Base-by-base conservation (phyloP, 1,140 invertebrate genomes). In the Penaeus japonicus region DNA sequence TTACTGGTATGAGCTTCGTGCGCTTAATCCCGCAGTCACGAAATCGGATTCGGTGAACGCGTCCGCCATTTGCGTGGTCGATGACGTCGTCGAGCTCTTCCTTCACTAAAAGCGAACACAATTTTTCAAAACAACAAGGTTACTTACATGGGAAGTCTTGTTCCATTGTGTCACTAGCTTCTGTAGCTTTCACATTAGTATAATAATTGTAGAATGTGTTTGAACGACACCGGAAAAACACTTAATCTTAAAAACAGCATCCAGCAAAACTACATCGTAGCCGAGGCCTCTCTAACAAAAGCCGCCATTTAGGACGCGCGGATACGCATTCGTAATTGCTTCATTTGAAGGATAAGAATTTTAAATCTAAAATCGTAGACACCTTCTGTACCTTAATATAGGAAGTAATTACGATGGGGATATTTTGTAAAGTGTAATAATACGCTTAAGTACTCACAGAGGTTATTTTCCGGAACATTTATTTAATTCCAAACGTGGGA, bases 221-320 rank as follows among this genome's bases (percentile, higher is more conserved):
- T 35, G 78, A 88, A 88, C 80, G 62, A 30, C 20, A 22, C 30
- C 30, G 20, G 30, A 55, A 27, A 82, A 32, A 54, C 10, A 32
- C 65, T 55, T 2, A 35, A 83, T 30, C 62, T 15, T 57, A 24
- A 20, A 82, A 83, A 83, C 54, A 22, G 22, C 15, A 24, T 35
- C 17, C 27, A 83, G 86, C 65, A 24, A 88, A 70, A 73, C 81
- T 83, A 88, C 86, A 88, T 88, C 86, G 86, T 88, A 88, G 86
- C 86, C 86, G 86, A 83, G 86, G 86, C 62, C 86, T 53, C 47
- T 65, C 73, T 35, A 83, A 84, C 86, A 83, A 82, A 82, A 88
- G 80, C 80, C 80, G 86, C 86, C 86, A 88, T 88, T 88, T 88
- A 54, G 86, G 86, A 88, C 86, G 86, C 86, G 86, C 86, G 47